These are phyloP conservation scores for Propsilocerus akamusi DNA, from an alignment of 1,140 invertebrate genomes.

Conservation along the genomic window DNA sequence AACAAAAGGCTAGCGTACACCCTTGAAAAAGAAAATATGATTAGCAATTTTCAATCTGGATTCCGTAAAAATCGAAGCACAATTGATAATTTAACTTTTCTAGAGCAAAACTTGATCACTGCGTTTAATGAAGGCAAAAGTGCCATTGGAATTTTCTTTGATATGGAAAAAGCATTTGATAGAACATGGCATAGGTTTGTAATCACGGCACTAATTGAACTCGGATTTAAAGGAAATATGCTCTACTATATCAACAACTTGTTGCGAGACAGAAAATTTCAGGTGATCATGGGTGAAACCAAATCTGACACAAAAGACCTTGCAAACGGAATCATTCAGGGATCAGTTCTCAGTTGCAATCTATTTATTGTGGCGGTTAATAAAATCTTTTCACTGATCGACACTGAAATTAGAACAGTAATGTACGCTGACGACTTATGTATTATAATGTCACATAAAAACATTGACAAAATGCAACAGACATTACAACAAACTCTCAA, in stretches of 20 bases:
- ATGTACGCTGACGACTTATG: background rate
- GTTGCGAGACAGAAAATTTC: constrained; percentile 6
- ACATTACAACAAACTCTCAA: background rate
- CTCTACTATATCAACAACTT: constrained; percentile 8
- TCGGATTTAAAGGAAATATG: constrained; percentile 7
- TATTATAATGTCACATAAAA: background rate
- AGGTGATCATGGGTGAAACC: constrained; percentile 5
- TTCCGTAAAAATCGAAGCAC: constrained; percentile 10
- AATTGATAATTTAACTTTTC: too few species aligned
- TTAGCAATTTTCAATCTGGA: constrained; percentile 9
- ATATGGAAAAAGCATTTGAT: constrained; percentile 16
- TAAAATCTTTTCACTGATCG: too few species aligned
- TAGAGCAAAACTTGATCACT: too few species aligned
- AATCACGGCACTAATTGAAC: constrained; percentile 4
- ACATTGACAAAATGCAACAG: background rate
- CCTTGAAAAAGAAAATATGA: constrained; percentile 8
- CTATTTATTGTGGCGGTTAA: too few species aligned
- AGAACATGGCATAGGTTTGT: constrained; percentile 9
- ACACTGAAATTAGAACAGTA: too few species aligned
- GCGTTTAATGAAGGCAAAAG: too few species aligned
- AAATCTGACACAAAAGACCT: constrained; percentile 1
- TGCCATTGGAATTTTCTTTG: constrained; percentile 14
- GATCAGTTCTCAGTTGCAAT: background rate
- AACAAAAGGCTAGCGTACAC: constrained; percentile 10
- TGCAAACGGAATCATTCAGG: constrained; percentile 7